These are phyloP conservation scores for Proales similis DNA, from an alignment of 1,140 invertebrate genomes.

Conservation along the genomic window DNA sequence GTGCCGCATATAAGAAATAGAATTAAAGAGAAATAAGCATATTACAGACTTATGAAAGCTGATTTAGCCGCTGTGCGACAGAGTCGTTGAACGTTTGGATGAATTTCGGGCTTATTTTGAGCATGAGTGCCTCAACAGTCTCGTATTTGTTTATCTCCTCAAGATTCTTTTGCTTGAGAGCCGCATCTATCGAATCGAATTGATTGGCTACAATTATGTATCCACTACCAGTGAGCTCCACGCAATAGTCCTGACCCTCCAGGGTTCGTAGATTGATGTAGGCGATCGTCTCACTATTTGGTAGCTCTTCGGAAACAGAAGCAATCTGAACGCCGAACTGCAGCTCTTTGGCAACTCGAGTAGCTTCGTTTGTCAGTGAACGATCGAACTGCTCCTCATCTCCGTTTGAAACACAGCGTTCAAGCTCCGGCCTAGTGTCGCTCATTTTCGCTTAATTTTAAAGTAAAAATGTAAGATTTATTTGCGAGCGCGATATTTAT, in stretches of 20 bases:
- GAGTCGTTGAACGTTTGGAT: slow-evolving; percentile 18
- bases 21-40: no score
- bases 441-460: background rate
- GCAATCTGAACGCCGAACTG: slow-evolving; percentile 7
- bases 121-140: slow-evolving; percentile 20
- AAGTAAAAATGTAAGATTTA: background rate
- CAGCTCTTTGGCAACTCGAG: background rate
- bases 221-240: slow-evolving; percentile 3
- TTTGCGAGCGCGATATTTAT: background rate
- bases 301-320: background rate
- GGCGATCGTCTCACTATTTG: slow-evolving; percentile 1
- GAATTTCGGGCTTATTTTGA: slow-evolving; percentile 13
- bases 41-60: no score
- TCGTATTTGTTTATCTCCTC: background rate
- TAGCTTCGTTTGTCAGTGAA: slow-evolving; percentile 11
- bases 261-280: slow-evolving; percentile 7
- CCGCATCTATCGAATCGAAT: slow-evolving; percentile 7
- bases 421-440: background rate
- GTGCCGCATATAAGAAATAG: no score
- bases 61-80: no score
- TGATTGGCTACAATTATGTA: slow-evolving; percentile 14
- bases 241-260: slow-evolving; percentile 16
- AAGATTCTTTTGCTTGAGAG: background rate
- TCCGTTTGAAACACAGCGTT: background rate
- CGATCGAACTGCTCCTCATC: background rate